These are phyloP conservation scores for Sepiola atlantica DNA, from an alignment of 2,888 invertebrate species.

Conservation along the genomic window DNA sequence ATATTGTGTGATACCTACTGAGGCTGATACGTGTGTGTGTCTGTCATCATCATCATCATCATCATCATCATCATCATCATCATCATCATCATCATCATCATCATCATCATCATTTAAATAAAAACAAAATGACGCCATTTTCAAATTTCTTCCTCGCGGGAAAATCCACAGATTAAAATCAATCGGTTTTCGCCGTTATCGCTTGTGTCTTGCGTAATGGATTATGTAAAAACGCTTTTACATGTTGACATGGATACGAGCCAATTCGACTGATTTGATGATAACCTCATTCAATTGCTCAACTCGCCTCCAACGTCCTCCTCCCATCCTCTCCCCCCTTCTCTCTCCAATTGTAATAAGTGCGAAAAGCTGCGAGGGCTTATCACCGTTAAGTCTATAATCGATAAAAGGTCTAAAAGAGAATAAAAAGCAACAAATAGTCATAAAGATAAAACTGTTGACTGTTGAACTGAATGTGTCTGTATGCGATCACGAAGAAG, in stretches of 20 bases:
- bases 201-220: not conserved
- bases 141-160: not conserved
- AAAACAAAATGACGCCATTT: not conserved
- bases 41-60: not conserved
- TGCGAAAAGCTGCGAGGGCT: not conserved
- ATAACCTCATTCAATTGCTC: conserved; percentile 10
- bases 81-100: conserved; percentile 8
- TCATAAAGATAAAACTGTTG: not conserved
- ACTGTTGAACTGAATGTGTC: not conserved
- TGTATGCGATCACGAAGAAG: not conserved
- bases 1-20: too few species aligned
- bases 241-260: not conserved
- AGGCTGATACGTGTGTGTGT: too few species aligned
- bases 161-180: not conserved
- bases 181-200: not conserved
- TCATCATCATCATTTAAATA: not conserved
- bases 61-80: conserved; percentile 34
- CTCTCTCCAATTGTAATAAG: not conserved
- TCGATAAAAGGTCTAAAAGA: not conserved
- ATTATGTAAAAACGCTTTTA: not conserved
- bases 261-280: not conserved
- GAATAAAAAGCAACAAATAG: not conserved
- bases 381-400: not conserved
- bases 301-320: too few species aligned
- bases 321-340: too few species aligned